Conservation (phyloP, 1,140 invertebrate species). For the Pinna nobilis region DNA sequence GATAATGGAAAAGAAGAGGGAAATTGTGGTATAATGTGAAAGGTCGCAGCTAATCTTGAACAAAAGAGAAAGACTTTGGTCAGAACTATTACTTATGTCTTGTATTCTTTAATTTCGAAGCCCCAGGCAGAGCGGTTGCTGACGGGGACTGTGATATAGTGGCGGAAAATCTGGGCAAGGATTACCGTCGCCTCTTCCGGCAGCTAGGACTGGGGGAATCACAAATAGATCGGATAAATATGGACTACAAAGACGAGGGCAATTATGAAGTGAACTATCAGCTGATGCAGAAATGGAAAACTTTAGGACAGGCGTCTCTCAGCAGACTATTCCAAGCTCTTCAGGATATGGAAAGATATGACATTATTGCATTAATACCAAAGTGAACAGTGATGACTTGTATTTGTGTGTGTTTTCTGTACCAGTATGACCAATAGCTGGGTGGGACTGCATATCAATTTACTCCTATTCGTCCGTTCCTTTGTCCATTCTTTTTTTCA, state of each 20-base stretch:
- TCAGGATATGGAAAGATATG: slow-evolving; percentile 24
- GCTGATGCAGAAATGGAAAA: slow-evolving; percentile 12
- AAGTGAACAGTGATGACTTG: too few species aligned
- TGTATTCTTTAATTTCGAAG: not conserved
- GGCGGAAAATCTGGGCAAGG: slow-evolving; percentile 2
- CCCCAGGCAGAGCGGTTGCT: not conserved
- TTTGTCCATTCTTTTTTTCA: too few species aligned
- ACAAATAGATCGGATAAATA: slow-evolving; percentile 19
- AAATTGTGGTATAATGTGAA: too few species aligned
- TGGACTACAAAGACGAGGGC: slow-evolving; percentile 31
- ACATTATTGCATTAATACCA: slow-evolving; percentile 18
- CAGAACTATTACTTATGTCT: too few species aligned
- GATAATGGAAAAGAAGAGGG: too few species aligned
- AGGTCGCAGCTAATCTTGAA: too few species aligned
- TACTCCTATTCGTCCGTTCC: too few species aligned
- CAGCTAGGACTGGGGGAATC: slow-evolving; percentile 23
- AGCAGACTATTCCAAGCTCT: slow-evolving; percentile 10
- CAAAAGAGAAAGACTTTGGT: too few species aligned
- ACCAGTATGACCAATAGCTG: too few species aligned
- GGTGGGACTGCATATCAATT: too few species aligned
- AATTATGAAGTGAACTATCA: slow-evolving; percentile 34
- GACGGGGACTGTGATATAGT: slow-evolving; percentile 10
- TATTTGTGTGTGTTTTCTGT: too few species aligned
- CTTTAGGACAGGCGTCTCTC: slow-evolving; percentile 12
- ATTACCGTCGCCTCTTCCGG: slow-evolving; percentile 23